Evolutionary conservation across 2,113 vertebrate genomes (phyloP), one percentile per base, ranked within the genome.

Genomic region (Solea senegalensis): DNA sequence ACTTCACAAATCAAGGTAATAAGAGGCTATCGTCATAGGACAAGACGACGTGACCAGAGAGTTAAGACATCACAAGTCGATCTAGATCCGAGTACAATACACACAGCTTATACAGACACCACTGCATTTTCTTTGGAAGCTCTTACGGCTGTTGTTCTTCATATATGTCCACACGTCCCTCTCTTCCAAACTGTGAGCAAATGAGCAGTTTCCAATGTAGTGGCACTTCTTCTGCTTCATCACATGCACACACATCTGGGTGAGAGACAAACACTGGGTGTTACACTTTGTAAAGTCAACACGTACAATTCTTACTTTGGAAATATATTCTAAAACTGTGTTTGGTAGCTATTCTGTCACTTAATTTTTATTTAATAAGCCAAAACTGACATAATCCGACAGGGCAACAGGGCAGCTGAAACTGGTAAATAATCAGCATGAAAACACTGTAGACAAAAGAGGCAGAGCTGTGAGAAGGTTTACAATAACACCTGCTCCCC

Each of bases 141-240:
- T 9, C 88, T 87, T 87, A 99, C 98, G 94, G 94, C 96, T 98
- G 87, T 98, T 99, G 89, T 99, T 98, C 86, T 99, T 99, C 98
- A 99, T 99, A 93, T 98, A 99, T 0, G 97, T 99, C 98, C 98
- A 99, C 80, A 98, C 95, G 78, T 99, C 97, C 85, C 97, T 93
- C 82, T 99, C 97, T 90, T 99, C 98, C 0, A 96, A 93, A 88
- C 96, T 99, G 93, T 99, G 98, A 3, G 98, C 97, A 1, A 99
- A 99, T 9, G 97, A 98, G 87, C 98, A 99, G 89, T 98, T 99
- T 64, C 97, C 97, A 84, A 98, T 97, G 15, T 99, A 99, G 88
- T 98, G 97, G 88, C 97, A 99, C 83, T 99, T 99, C 90, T 97
- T 97, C 87, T 97, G 96, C 39, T 98, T 98, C 92, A 98, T 96